Evolutionary conservation across 2,113 vertebrate genomes (phyloP), one percentile per base, ranked within the genome.

Genomic region (Tetraodon nigroviridis): DNA sequence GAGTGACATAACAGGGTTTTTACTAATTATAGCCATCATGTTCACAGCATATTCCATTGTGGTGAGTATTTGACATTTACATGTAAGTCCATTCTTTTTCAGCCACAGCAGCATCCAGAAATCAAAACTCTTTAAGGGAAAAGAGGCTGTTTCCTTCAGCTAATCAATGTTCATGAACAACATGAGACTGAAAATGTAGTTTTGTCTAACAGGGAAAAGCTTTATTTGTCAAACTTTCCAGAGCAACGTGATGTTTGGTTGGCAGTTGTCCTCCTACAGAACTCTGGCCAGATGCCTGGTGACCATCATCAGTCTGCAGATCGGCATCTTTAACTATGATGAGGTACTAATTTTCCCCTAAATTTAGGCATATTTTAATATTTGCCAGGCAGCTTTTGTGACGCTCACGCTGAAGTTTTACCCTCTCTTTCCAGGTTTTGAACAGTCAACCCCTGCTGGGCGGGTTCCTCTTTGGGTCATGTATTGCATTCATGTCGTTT

Each of bases 271-370:
- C 48, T 95, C 94, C 0, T 98, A 97, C 60, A 93, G 86, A 88
- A 95, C 93, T 4, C 80, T 97, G 1, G 65, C 80, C 1, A 89
- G 93, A 32, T 86, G 94, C 0, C 88, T 91, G 47, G 80, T 93
- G 81, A 94, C 91, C 3, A 88, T 98, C 82, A 86, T 96, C 78
- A 89, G 92, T 69, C 88, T 98, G 76, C 95, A 97, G 85, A 75
- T 96, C 7, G 95, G 95, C 61, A 93, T 96, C 79, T 98, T 98
- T 82, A 94, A 97, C 86, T 98, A 95, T 0, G 88, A 92, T 18
- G 93, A 97, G 92, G 95, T 98, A 50, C 44, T 61, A 45, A 1
- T 45, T 49, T 17, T 24, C 51, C n/a, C 11, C 41, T 32, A 16
- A 1, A 2, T 1, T 17, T 57, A 4, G 14, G 16, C 16, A 50